These are phyloP conservation scores for Microtus ochrogaster DNA, from an alignment of 2,113 vertebrate species.

Conservation along the genomic window DNA sequence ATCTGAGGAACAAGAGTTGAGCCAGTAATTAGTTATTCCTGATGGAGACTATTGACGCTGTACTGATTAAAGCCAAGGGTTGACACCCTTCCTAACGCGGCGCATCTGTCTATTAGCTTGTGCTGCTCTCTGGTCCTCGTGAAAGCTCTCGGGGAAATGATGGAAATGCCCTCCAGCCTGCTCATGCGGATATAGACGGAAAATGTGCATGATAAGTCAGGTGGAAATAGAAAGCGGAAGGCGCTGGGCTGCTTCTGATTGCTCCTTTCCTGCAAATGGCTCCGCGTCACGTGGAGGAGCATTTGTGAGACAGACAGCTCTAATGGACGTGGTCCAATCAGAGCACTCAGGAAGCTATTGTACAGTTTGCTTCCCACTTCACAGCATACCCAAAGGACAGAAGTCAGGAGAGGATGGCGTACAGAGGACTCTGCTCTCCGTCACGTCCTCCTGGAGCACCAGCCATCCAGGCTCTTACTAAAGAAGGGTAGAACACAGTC, in stretches of 20 bases:
- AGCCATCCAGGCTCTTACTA: background rate
- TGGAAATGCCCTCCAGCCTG: constrained; percentile 69
- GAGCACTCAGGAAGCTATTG: background rate
- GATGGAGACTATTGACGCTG: constrained; percentile 78
- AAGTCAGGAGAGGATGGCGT: background rate
- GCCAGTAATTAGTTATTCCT: constrained; percentile 85
- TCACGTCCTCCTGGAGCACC: background rate
- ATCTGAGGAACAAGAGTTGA: constrained; percentile 83
- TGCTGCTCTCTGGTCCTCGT: constrained; percentile 63
- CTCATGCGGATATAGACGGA: constrained; percentile 47
- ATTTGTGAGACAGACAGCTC: background rate
- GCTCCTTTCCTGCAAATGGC: background rate
- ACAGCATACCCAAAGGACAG: background rate
- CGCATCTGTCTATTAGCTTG: constrained; percentile 68
- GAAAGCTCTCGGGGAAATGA: constrained; percentile 68
- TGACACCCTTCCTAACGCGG: constrained; percentile 57
- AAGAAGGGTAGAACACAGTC: background rate
- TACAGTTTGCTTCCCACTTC: background rate
- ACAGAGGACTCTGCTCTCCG: background rate
- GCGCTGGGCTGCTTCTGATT: background rate
- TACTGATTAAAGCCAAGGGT: constrained; percentile 79
- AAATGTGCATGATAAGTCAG: constrained; percentile 27
- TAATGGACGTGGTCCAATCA: background rate
- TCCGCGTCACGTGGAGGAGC: background rate
- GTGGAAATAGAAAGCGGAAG: background rate